These are phyloP conservation scores for Sanderia malayensis DNA, from an alignment of 30 jellyfish, hydroid and myxozoan genomes.

Conservation along the genomic window DNA sequence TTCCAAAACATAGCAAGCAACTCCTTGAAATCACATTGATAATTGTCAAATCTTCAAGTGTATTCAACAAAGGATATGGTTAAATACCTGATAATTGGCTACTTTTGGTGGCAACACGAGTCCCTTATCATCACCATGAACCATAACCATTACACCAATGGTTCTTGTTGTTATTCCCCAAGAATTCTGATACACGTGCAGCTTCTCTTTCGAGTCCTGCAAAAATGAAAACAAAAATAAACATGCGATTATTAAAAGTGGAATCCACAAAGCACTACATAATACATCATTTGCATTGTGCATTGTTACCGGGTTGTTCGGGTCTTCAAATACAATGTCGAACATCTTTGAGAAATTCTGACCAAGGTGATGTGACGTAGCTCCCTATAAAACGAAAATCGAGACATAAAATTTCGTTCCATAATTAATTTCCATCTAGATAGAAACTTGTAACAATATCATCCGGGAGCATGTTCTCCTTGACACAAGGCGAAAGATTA, in stretches of 20 bases:
- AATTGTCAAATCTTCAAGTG: no score
- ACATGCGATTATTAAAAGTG: no score
- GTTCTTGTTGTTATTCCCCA: slow-evolving; percentile 99
- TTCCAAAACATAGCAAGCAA: no score
- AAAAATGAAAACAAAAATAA: neutral
- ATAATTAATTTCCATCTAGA: neutral
- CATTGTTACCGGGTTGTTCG: slow-evolving; percentile 85
- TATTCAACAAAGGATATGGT: no score
- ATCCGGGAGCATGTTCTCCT: no score
- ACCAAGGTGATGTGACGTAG: slow-evolving; percentile 99
- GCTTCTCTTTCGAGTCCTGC: slow-evolving; percentile 89
- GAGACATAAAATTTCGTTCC: no score
- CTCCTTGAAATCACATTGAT: no score
- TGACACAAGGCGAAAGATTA: no score
- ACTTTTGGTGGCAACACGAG: slow-evolving; percentile 97
- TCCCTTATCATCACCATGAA: slow-evolving; percentile 99
- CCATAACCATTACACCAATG: slow-evolving; percentile 99
- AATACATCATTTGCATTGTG: no score
- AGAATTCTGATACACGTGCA: slow-evolving; percentile 89
- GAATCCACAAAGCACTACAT: no score
- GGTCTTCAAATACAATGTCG: slow-evolving; percentile 96
- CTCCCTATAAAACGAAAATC: slow-evolving; percentile 85
- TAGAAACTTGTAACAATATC: neutral
- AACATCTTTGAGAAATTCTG: slow-evolving; percentile 99
- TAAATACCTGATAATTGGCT: slow-evolving; percentile 96